Evolutionary conservation across 2,113 vertebrate species (phyloP).

Genomic region (Eptesicus fuscus): DNA sequence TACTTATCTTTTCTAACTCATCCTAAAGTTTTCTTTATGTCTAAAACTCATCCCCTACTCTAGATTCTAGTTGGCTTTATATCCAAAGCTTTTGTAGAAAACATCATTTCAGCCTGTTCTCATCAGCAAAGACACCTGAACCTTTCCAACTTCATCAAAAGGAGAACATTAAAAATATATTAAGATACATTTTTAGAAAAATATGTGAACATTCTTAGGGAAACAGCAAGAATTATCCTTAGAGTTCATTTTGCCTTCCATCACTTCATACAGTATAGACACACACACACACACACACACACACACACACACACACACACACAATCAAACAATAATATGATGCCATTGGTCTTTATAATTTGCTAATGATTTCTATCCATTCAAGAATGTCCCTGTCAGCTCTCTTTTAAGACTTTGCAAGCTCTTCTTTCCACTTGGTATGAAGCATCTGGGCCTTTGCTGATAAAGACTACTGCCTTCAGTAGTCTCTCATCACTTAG

Average conservation of each 20-base stretch:
- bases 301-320: neutral
- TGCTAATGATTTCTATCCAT: neutral
- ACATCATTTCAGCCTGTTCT: neutral
- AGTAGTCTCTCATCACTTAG: neutral
- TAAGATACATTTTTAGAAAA: conserved; percentile 36
- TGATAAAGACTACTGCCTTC: neutral
- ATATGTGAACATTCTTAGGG: neutral
- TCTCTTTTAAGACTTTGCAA: neutral
- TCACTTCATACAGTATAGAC: neutral
- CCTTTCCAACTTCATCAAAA: neutral
- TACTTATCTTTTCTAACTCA: conserved; percentile 24
- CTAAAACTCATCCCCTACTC: neutral
- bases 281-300: neutral
- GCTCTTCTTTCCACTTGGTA: neutral
- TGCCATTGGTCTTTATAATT: conserved; percentile 3
- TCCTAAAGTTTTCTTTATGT: neutral
- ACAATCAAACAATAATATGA: neutral
- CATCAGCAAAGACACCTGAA: neutral
- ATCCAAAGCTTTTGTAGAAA: conserved; percentile 9
- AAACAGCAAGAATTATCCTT: conserved; percentile 5
- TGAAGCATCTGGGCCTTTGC: neutral
- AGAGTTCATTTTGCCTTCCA: conserved; percentile 29
- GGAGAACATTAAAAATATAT: conserved; percentile 34
- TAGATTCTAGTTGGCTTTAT: conserved; percentile 17
- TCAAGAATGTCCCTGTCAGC: neutral